Evolutionary conservation across 2,888 invertebrate genomes (phyloP).

Genomic region (Lasioglossum leucozonium): DNA sequence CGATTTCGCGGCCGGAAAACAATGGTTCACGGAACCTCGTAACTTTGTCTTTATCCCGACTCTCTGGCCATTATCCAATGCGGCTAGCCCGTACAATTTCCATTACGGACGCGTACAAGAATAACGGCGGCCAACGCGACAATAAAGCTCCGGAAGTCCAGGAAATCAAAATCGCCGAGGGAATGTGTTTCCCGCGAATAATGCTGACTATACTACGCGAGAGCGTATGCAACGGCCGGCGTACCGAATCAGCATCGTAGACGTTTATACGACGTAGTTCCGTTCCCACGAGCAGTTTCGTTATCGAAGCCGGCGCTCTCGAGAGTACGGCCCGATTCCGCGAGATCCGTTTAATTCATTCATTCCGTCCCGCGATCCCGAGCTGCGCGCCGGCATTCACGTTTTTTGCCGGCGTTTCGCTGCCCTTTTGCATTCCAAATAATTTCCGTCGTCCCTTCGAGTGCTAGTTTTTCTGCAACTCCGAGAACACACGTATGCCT

Average conservation of each 20-base stretch:
- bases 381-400: neutral
- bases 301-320: neutral
- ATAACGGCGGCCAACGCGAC: constrained; percentile 54
- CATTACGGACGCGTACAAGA: constrained; percentile 60
- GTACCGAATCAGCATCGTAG: constrained; percentile 11
- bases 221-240: neutral
- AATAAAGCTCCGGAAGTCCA: constrained; percentile 63
- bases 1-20: constrained; percentile 36
- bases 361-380: too few species aligned
- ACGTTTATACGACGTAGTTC: constrained; percentile 11
- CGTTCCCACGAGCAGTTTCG: constrained; percentile 10
- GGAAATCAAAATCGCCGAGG: constrained; percentile 65
- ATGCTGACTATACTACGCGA: constrained; percentile 49
- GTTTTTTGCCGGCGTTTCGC: neutral
- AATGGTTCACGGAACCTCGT: constrained; percentile 44
- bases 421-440: neutral
- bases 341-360: neutral
- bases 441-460: neutral
- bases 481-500: too few species aligned
- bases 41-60: constrained; percentile 64
- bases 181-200: constrained; percentile 41
- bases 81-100: constrained; percentile 51
- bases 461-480: too few species aligned
- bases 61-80: constrained; percentile 65
- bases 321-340: neutral